Conservation (phyloP, 2,797 vertebrate genomes). For the Gastrophryne carolinensis region DNA sequence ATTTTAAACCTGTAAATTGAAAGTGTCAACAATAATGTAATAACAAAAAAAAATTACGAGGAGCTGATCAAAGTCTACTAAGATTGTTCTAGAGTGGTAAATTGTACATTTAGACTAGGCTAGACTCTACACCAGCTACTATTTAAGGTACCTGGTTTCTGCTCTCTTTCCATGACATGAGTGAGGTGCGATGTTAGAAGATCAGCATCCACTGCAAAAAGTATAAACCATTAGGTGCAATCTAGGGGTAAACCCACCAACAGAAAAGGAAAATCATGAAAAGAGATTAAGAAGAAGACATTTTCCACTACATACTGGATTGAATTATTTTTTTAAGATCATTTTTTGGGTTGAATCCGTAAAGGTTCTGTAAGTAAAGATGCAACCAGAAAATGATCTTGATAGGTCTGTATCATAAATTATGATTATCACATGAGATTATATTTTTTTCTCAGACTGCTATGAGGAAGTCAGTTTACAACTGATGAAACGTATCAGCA, state of each 20-base stretch:
- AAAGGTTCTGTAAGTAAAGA: no score
- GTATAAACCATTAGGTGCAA: neutral
- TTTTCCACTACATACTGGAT: neutral
- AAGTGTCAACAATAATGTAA: no score
- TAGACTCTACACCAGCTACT: neutral
- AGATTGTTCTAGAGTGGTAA: neutral
- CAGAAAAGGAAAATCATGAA: neutral
- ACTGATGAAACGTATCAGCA: no score
- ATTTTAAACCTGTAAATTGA: no score
- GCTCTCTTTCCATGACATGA: slow-evolving; percentile 38
- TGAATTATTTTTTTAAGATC: no score
- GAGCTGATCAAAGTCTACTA: neutral
- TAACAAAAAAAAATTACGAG: no score
- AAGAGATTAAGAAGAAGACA: neutral
- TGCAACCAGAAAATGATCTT: no score
- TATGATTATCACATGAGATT: no score
- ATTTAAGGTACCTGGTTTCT: slow-evolving; percentile 46
- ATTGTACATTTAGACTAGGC: neutral
- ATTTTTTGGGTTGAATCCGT: no score
- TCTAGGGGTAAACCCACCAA: neutral
- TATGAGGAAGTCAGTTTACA: no score
- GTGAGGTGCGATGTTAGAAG: slow-evolving; percentile 50
- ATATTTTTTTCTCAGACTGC: no score
- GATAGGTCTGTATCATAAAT: no score
- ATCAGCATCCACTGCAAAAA: slow-evolving; percentile 48